Evolutionary conservation across 1,140 invertebrate species (phyloP).

Genomic region (Ooceraea biroi): DNA sequence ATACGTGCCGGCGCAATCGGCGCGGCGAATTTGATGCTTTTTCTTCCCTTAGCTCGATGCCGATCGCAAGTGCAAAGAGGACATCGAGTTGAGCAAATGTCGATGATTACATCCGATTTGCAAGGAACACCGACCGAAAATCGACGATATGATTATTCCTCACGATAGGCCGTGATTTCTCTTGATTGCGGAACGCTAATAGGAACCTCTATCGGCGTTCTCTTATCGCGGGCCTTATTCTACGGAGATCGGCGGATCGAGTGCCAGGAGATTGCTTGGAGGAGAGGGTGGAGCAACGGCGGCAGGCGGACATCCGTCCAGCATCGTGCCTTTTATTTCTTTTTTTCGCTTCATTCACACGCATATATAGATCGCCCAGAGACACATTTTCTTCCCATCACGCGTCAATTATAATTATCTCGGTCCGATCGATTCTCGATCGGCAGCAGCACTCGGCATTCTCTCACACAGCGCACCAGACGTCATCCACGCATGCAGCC

Average conservation of each 20-base stretch:
- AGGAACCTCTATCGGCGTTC: not conserved
- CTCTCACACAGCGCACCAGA: slow-evolving; percentile 42
- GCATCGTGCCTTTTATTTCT: slow-evolving; percentile 66
- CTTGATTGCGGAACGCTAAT: not conserved
- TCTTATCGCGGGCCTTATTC: slow-evolving; percentile 35
- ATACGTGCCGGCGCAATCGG: not conserved
- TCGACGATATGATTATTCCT: slow-evolving; percentile 13
- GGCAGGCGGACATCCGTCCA: slow-evolving; percentile 67
- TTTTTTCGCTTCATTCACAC: slow-evolving; percentile 68
- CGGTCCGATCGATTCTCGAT: slow-evolving; percentile 68
- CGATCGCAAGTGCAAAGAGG: slow-evolving; percentile 45
- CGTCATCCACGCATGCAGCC: slow-evolving; percentile 51
- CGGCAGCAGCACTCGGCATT: slow-evolving; percentile 67
- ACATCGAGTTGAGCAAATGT: slow-evolving; percentile 53
- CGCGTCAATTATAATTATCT: slow-evolving; percentile 70
- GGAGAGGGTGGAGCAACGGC: slow-evolving; percentile 73
- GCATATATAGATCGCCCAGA: slow-evolving; percentile 62
- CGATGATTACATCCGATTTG: slow-evolving; percentile 47
- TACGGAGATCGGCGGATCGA: slow-evolving; percentile 55
- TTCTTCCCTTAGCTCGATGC: slow-evolving; percentile 53
- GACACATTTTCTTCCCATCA: slow-evolving; percentile 69
- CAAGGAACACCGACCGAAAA: not conserved
- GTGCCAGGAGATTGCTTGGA: slow-evolving; percentile 51
- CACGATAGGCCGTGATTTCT: slow-evolving; percentile 61
- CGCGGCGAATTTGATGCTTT: slow-evolving; percentile 35